Percentiles rank a stretch among this genome's conserved stretches.
Conservation (phyloP, 2,797 vertebrate species). For the Oreochromis mossambicus region DNA sequence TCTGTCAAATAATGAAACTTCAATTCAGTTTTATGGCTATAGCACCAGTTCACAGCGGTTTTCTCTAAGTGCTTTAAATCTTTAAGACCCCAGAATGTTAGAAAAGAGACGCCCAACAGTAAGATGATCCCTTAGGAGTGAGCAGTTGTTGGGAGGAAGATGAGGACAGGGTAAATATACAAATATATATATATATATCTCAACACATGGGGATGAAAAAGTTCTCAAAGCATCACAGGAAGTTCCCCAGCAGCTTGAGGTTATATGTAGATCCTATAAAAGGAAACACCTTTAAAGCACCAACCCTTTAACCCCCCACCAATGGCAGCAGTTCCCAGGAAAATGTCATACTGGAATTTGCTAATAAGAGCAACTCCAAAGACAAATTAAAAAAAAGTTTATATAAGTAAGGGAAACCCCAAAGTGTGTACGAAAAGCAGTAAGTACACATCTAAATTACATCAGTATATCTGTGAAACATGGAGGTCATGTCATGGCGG, state of each 20-base stretch:
- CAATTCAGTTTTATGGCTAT: fast-evolving
- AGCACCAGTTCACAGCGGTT: background rate
- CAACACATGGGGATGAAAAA: background rate
- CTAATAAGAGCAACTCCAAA: background rate
- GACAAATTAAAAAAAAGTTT: fast-evolving
- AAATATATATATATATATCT: background rate
- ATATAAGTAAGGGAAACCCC: background rate
- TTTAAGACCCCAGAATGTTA: background rate
- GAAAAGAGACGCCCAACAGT: background rate
- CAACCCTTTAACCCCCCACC: background rate
- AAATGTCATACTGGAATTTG: background rate
- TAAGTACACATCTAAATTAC: background rate
- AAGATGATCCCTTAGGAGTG: background rate
- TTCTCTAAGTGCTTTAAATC: background rate
- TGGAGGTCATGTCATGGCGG: background rate
- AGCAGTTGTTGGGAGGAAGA: background rate
- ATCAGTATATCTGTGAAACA: background rate
- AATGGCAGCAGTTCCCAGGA: background rate
- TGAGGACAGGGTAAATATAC: too few species aligned
- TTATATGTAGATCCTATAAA: background rate
- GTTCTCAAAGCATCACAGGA: fast-evolving
- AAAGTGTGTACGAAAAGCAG: background rate
- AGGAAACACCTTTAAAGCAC: background rate
- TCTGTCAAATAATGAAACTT: background rate
- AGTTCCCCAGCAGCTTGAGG: background rate